These are phyloP conservation scores for Odocoileus virginianus DNA, from an alignment of 2,113 vertebrate genomes.

Conservation along the genomic window DNA sequence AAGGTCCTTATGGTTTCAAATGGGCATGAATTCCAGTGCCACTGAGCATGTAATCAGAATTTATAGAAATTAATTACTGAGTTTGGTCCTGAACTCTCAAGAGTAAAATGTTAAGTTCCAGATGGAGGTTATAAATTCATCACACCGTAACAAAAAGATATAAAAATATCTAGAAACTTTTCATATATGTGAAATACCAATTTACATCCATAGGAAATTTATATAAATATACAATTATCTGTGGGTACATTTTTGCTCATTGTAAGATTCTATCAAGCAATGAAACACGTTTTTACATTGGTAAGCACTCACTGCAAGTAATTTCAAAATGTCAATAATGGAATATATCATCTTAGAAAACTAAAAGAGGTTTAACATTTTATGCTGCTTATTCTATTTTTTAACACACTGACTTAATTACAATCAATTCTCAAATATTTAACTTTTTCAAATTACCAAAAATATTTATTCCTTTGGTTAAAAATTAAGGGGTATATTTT, in stretches of 20 bases:
- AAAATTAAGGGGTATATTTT: conserved; percentile 42
- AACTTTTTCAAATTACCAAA: conserved; percentile 20
- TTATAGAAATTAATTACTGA: not conserved
- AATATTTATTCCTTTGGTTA: conserved; percentile 10
- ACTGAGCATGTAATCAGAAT: not conserved
- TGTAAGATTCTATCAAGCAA: not conserved
- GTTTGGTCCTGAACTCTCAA: conserved; percentile 16
- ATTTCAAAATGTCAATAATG: not conserved
- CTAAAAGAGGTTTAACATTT: conserved; percentile 19
- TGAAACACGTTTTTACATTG: not conserved
- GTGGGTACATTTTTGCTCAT: not conserved
- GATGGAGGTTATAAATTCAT: not conserved
- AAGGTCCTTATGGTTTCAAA: not conserved
- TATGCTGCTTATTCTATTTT: conserved; percentile 15
- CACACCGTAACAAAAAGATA: not conserved
- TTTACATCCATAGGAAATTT: not conserved
- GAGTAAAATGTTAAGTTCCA: conserved; percentile 14
- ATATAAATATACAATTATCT: conserved; percentile 24
- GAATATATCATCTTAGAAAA: not conserved
- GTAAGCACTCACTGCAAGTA: not conserved
- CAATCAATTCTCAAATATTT: conserved; percentile 26
- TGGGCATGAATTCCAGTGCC: not conserved
- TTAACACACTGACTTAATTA: conserved; percentile 14
- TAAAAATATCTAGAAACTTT: not conserved
- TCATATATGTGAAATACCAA: not conserved